phyloP scores from a whole-genome alignment of 2,797 vertebrate genomes.

The Tamandua tetradactyla region DNA sequence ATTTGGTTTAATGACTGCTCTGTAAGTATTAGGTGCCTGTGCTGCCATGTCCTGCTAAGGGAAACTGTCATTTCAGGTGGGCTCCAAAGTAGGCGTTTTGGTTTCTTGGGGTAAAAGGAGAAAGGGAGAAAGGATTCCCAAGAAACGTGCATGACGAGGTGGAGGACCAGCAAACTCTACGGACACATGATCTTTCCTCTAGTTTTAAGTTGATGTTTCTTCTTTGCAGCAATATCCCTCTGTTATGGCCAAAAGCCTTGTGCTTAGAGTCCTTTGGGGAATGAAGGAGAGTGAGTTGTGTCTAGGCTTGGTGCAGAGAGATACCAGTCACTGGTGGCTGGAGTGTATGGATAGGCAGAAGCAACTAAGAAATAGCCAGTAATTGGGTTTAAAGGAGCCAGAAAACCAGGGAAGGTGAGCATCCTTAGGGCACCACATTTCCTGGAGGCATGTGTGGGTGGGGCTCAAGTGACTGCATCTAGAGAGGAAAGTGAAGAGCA shows the following conservation, averaged over 20 bases:
- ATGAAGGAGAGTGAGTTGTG: not conserved
- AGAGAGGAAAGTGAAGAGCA: not conserved
- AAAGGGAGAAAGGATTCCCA: not conserved
- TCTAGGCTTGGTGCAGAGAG: not conserved
- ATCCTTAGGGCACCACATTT: rapidly evolving
- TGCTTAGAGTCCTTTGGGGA: not conserved
- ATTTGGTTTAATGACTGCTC: rapidly evolving
- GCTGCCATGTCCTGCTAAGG: not conserved
- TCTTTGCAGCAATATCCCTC: not conserved
- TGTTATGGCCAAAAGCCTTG: not conserved
- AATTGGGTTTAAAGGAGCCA: not conserved
- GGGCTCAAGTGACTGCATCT: not conserved
- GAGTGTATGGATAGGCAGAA: not conserved
- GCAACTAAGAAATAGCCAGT: not conserved
- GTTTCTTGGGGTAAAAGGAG: not conserved
- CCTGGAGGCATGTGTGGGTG: not conserved
- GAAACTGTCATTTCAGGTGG: not conserved
- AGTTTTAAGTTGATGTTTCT: not conserved
- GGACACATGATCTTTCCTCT: not conserved
- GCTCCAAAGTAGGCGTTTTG: not conserved
- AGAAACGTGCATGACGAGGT: not conserved
- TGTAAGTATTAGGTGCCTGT: rapidly evolving
- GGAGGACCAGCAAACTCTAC: not conserved
- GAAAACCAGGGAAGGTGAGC: not conserved
- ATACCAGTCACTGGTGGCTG: not conserved